Conservation (phyloP, 2,113 vertebrate genomes). For the Nipponia nippon region DNA sequence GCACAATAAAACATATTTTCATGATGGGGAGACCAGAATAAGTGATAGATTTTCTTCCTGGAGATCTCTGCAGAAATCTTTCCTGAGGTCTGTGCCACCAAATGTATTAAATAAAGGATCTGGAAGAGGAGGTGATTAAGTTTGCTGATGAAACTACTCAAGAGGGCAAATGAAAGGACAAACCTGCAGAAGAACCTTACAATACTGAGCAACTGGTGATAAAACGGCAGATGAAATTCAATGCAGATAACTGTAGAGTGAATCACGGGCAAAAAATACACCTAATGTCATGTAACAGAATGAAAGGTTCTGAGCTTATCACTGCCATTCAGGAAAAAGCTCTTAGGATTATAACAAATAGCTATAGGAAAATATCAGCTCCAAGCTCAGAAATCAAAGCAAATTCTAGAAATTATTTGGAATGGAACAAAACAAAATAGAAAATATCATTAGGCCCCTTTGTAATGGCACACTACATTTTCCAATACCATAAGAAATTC, state of each 20-base stretch:
- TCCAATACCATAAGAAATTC: background rate
- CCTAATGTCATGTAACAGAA: background rate
- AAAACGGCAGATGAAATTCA: background rate
- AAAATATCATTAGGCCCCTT: background rate
- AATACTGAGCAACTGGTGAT: background rate
- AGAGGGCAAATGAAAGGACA: background rate
- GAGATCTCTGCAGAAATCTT: background rate
- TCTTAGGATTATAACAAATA: background rate
- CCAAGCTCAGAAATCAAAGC: conserved; percentile 24
- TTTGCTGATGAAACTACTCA: background rate
- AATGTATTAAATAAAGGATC: background rate
- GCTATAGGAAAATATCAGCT: background rate
- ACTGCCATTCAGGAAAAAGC: background rate
- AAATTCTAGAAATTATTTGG: background rate
- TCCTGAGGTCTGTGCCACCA: background rate
- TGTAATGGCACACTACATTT: background rate
- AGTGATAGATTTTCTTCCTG: background rate
- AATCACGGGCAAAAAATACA: conserved; percentile 44
- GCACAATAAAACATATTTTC: background rate
- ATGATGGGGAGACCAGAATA: background rate
- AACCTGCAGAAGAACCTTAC: background rate
- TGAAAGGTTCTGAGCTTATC: conserved; percentile 11
- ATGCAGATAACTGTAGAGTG: background rate
- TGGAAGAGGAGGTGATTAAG: background rate
- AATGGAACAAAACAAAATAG: background rate